phyloP scores from a whole-genome alignment of 2,113 vertebrate species.

The Pterophyllum scalare region DNA sequence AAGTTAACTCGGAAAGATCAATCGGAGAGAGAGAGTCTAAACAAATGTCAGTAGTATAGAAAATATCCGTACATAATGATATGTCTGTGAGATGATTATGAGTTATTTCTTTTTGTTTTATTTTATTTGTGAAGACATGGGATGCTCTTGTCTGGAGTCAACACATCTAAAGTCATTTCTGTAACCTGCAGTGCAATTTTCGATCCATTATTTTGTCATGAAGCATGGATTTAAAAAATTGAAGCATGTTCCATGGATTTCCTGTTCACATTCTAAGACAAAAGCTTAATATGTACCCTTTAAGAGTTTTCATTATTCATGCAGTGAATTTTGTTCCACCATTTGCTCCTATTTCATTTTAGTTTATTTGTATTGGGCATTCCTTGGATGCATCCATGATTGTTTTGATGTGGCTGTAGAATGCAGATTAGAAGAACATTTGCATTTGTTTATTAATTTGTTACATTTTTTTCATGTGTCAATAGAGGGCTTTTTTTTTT shows the following conservation, averaged over 20 bases:
- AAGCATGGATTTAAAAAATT: background rate
- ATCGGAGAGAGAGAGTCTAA: too few species aligned
- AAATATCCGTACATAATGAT: too few species aligned
- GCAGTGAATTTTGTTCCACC: background rate
- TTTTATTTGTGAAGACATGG: background rate
- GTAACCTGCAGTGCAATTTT: background rate
- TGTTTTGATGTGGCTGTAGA: constrained; percentile 23
- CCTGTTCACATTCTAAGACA: background rate
- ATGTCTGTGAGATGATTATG: too few species aligned
- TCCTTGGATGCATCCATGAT: background rate
- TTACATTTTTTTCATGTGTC: background rate
- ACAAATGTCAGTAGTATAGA: too few species aligned
- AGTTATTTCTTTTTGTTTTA: background rate
- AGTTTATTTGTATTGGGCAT: constrained; percentile 25
- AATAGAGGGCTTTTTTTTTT: constrained; percentile 12
- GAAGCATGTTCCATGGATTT: background rate
- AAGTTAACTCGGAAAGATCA: too few species aligned
- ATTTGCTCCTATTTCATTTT: background rate
- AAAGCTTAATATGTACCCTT: background rate
- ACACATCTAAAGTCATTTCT: background rate
- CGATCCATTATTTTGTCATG: background rate
- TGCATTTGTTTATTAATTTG: constrained; percentile 31
- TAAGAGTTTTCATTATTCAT: background rate
- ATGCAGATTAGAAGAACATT: constrained; percentile 42
- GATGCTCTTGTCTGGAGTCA: background rate